phyloP scores from a whole-genome alignment of 2,888 invertebrate species.

The Agrochola litura region DNA sequence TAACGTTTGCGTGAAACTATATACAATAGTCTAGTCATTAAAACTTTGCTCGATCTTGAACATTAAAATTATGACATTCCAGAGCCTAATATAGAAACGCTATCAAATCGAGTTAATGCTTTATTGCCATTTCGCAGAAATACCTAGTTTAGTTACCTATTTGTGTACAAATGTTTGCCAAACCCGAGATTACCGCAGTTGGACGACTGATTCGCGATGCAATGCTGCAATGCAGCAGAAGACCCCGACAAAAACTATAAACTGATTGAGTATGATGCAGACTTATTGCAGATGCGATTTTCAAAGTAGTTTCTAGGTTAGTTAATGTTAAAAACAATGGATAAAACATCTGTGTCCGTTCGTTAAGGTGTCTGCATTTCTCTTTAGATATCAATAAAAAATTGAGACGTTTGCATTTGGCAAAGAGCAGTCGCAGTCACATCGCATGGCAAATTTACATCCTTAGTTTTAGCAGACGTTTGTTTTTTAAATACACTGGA shows the following conservation, averaged over 20 bases:
- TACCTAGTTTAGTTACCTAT: constrained; percentile 15
- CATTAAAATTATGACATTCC: constrained; percentile 1
- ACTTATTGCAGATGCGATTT: constrained; percentile 35
- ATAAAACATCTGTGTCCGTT: no score
- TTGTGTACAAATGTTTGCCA: constrained; percentile 65
- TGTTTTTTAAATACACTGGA: background rate
- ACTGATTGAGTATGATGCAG: constrained; percentile 34
- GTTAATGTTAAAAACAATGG: background rate
- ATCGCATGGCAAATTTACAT: background rate
- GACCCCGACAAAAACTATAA: constrained; percentile 27
- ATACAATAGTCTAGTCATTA: background rate
- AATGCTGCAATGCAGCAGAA: constrained; percentile 71
- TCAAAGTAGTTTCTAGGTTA: background rate
- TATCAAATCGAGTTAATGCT: constrained; percentile 45
- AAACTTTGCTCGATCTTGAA: background rate
- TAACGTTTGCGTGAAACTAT: background rate
- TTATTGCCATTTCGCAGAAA: constrained; percentile 39
- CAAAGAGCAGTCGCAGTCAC: background rate
- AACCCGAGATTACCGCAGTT: constrained; percentile 64
- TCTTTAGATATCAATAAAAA: background rate
- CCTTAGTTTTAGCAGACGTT: background rate
- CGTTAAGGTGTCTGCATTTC: no score
- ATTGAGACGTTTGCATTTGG: background rate
- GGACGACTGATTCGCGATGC: constrained; percentile 53
- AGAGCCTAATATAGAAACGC: constrained; percentile 15